Evolutionary conservation across 2,113 vertebrate genomes (phyloP).

Genomic region (Paralichthys olivaceus): DNA sequence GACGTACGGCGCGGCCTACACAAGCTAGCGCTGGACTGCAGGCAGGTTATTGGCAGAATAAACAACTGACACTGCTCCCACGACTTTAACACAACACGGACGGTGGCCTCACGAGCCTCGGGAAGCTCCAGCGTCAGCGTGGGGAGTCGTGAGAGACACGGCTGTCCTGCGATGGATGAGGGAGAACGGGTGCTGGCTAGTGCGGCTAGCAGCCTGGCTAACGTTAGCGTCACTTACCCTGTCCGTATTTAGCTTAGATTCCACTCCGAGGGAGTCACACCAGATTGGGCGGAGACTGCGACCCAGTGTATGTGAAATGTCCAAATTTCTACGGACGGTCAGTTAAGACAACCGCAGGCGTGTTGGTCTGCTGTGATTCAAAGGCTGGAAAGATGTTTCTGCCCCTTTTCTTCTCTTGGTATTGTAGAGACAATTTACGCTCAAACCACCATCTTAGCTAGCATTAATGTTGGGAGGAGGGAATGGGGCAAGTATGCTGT

Average conservation of each 20-base stretch:
- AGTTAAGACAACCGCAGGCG: conserved; percentile 63
- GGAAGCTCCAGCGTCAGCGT: conserved; percentile 8
- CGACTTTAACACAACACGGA: not conserved
- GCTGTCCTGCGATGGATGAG: conserved; percentile 38
- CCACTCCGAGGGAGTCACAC: conserved; percentile 83
- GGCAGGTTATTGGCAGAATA: conserved; percentile 46
- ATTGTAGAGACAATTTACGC: conserved; percentile 82
- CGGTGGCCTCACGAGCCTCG: not conserved
- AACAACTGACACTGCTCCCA: conserved; percentile 46
- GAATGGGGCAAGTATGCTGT: conserved; percentile 76
- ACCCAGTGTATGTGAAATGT: conserved; percentile 77
- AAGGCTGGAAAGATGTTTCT: conserved; percentile 75
- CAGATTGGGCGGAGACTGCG: conserved; percentile 81
- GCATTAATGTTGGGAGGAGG: conserved; percentile 85
- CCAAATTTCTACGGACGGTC: conserved; percentile 63
- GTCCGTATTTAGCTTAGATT: conserved; percentile 84
- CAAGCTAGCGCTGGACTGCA: conserved; percentile 61
- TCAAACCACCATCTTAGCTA: conserved; percentile 88
- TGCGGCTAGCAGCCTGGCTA: conserved; percentile 55
- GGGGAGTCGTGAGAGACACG: conserved; percentile 22
- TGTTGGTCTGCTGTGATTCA: conserved; percentile 69
- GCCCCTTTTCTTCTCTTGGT: conserved; percentile 78
- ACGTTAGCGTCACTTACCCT: conserved; percentile 81
- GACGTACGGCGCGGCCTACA: conserved; percentile 70
- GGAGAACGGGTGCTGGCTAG: conserved; percentile 33